phyloP scores from a whole-genome alignment of 1,140 invertebrate species.

The Elymnias hypermnestra region DNA sequence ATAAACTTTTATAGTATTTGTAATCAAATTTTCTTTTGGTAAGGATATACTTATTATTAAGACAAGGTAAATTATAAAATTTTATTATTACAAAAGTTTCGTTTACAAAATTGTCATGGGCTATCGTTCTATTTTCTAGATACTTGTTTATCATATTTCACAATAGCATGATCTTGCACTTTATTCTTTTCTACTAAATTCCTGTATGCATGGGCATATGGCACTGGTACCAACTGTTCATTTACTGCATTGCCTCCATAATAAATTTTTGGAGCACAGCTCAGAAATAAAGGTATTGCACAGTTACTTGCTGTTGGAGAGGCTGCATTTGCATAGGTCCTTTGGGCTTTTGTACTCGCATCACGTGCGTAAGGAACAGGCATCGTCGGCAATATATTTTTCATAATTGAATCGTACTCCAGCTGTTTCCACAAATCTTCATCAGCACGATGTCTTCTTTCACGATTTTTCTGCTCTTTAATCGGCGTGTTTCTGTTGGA shows the following conservation, averaged over 20 bases:
- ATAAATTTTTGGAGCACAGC: conserved; percentile 34
- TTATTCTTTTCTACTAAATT: not conserved
- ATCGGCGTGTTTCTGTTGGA: not conserved
- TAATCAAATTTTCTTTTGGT: no score
- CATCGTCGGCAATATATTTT: conserved; percentile 57
- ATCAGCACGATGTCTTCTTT: conserved; percentile 10
- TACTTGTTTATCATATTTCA: no score
- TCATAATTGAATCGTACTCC: conserved; percentile 38
- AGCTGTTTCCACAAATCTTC: conserved; percentile 42
- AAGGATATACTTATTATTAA: no score
- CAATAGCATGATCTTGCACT: not conserved
- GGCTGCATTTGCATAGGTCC: not conserved
- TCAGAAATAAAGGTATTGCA: conserved; percentile 32
- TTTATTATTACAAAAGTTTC: not conserved
- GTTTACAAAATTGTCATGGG: not conserved
- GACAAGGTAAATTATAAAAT: no score
- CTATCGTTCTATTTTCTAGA: not conserved
- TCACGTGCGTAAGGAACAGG: conserved; percentile 30
- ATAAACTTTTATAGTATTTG: no score
- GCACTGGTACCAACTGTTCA: not conserved
- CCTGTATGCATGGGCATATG: not conserved
- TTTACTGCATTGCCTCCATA: conserved; percentile 11
- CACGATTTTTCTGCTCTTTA: not conserved
- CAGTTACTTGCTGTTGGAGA: conserved; percentile 22
- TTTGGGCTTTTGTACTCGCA: conserved; percentile 5